Conservation (phyloP, 2,888 invertebrate genomes). For the Hecatera dysodea region DNA sequence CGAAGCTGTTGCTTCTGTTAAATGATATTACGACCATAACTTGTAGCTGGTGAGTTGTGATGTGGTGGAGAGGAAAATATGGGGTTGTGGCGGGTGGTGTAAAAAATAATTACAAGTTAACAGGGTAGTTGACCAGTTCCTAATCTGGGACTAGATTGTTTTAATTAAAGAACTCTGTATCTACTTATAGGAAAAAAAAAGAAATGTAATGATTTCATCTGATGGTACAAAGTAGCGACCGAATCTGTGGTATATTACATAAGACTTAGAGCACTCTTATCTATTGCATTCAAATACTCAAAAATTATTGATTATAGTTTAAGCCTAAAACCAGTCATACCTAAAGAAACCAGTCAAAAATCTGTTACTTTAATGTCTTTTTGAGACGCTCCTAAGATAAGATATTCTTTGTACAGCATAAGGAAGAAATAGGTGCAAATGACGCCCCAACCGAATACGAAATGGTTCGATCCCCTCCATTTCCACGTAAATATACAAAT, state of each 20-base stretch:
- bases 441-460: slow-evolving; percentile 5
- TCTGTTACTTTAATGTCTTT: not conserved
- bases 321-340: not conserved
- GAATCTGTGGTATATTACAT: not conserved
- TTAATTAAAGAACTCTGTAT: not conserved
- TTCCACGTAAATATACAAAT: slow-evolving; percentile 45
- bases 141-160: not conserved
- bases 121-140: not conserved
- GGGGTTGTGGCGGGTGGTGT: not conserved
- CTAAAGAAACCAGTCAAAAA: not conserved
- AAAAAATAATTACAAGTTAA: no score
- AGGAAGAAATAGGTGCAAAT: slow-evolving; percentile 28
- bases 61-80: slow-evolving; percentile 10
- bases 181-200: no score
- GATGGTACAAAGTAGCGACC: not conserved
- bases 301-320: not conserved
- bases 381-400: slow-evolving; percentile 2
- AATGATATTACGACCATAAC: slow-evolving; percentile 32
- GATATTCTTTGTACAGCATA: slow-evolving; percentile 5
- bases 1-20: slow-evolving; percentile 41
- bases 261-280: no score
- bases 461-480: slow-evolving; percentile 3
- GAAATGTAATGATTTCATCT: no score
- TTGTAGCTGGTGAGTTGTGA: slow-evolving; percentile 25
- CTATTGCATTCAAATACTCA: not conserved